phyloP scores from a whole-genome alignment of 2,113 vertebrate genomes.

The Ascaphus truei region DNA sequence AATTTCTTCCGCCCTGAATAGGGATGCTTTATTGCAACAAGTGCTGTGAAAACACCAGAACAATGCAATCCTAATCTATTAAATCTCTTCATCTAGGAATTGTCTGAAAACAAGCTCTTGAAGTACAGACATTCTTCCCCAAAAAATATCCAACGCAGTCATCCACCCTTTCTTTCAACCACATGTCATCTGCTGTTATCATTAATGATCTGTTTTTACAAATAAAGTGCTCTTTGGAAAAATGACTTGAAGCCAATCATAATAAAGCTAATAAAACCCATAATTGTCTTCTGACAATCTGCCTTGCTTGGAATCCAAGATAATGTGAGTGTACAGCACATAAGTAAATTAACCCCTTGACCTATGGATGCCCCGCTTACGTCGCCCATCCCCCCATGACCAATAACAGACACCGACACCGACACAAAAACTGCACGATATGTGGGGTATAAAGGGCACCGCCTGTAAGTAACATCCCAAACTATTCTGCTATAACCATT shows the following conservation, averaged over 20 bases:
- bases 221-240: constrained; percentile 85
- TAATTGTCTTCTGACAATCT: constrained; percentile 74
- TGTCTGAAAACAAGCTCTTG: constrained; percentile 60
- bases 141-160: constrained; percentile 52
- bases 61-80: constrained; percentile 68
- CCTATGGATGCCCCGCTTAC: not conserved
- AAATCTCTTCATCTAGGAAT: constrained; percentile 62
- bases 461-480: no score
- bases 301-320: constrained; percentile 55
- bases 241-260: constrained; percentile 80
- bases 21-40: constrained; percentile 74
- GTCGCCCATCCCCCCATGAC: no score
- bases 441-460: no score
- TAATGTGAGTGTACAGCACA: constrained; percentile 63
- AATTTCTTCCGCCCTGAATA: constrained; percentile 73
- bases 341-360: constrained; percentile 39
- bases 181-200: constrained; percentile 73
- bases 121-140: constrained; percentile 62
- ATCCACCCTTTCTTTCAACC: constrained; percentile 68
- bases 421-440: no score
- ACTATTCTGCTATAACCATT: no score
- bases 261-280: constrained; percentile 75
- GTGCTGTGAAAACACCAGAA: constrained; percentile 72
- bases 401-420: no score
- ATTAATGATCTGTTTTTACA: constrained; percentile 72